A percentile compares a stretch with the other conserved stretches of the same genome.
These are phyloP conservation scores for Nebria ingens DNA, from an alignment of 1,140 invertebrate species.

Conservation along the genomic window DNA sequence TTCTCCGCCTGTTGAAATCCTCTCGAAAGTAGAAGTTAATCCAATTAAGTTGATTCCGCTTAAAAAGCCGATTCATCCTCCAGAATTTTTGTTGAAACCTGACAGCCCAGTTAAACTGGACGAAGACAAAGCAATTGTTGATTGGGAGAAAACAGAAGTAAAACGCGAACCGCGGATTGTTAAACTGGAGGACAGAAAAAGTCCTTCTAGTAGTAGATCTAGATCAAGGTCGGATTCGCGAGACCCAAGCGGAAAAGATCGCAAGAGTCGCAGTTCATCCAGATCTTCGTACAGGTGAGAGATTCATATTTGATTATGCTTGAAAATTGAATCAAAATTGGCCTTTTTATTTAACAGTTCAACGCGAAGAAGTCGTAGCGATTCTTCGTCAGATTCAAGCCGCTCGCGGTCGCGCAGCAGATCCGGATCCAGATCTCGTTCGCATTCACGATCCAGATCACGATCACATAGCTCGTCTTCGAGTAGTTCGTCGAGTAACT, in stretches of 20 bases:
- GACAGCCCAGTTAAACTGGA: neutral
- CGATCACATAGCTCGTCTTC: slow-evolving; percentile 37
- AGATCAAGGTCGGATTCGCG: slow-evolving; percentile 1
- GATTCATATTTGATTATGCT: neutral
- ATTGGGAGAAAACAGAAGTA: slow-evolving; percentile 11
- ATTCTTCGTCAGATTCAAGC: slow-evolving; percentile 37
- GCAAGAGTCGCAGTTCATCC: slow-evolving; percentile 33
- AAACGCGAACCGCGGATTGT: slow-evolving; percentile 12
- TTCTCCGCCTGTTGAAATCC: neutral
- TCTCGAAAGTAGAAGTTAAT: slow-evolving; percentile 22
- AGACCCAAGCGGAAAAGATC: slow-evolving; percentile 11
- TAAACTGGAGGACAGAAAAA: slow-evolving; percentile 14
- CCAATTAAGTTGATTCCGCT: slow-evolving; percentile 30
- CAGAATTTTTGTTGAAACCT: neutral
- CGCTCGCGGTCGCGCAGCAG: slow-evolving; percentile 31
- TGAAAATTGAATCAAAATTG: neutral
- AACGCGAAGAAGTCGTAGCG: slow-evolving; percentile 29
- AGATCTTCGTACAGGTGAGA: slow-evolving; percentile 32
- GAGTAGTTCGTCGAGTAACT: slow-evolving; percentile 30
- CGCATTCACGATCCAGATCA: slow-evolving; percentile 37
- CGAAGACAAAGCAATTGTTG: neutral
- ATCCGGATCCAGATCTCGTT: slow-evolving; percentile 37
- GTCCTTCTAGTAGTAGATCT: slow-evolving; percentile 6
- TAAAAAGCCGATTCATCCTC: slow-evolving; percentile 14
- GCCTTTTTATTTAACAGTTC: slow-evolving; percentile 3